Conservation (phyloP, 2,888 invertebrate genomes). For the Drosophila mimetica region DNA sequence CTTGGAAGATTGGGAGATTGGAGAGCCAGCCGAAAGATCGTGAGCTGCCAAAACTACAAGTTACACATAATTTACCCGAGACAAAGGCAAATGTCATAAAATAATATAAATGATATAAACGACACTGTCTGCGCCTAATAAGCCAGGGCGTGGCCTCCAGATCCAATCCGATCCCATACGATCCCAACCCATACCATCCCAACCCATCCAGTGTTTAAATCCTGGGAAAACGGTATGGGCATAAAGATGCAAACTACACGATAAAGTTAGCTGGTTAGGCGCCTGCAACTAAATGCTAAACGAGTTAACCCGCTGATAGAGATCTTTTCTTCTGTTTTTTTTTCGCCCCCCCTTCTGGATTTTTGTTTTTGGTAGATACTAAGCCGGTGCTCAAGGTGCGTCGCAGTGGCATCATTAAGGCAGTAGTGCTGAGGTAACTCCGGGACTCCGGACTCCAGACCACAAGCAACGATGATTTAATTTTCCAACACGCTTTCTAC, state of each 20-base stretch:
- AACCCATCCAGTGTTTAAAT: conserved; percentile 17
- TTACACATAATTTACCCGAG: conserved; percentile 66
- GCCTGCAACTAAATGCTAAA: conserved; percentile 82
- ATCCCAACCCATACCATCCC: conserved; percentile 5
- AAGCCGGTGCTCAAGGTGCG: conserved; percentile 74
- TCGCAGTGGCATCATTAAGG: conserved; percentile 72
- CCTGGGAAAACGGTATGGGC: conserved; percentile 36
- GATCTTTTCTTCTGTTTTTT: conserved; percentile 59
- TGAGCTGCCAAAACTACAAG: conserved; percentile 52
- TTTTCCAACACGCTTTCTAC: conserved; percentile 78
- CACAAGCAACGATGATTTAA: conserved; percentile 76
- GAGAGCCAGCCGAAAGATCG: conserved; percentile 8
- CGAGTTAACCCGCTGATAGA: conserved; percentile 82
- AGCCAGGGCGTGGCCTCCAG: conserved; percentile 62
- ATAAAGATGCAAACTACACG: conserved; percentile 65
- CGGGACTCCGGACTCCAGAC: conserved; percentile 35
- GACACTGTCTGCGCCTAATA: conserved; percentile 79
- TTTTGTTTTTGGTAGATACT: conserved; percentile 56
- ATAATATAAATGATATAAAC: conserved; percentile 80
- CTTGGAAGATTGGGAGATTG: conserved; percentile 14
- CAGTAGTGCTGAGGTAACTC: conserved; percentile 23
- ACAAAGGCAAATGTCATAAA: conserved; percentile 62
- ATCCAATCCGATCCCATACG: conserved; percentile 28
- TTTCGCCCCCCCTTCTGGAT: conserved; percentile 2
- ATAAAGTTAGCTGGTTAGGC: conserved; percentile 73